A percentile compares a stretch with the other conserved stretches of the same genome.
Conservation (phyloP, 2,797 vertebrate genomes). For the Sparus aurata region DNA sequence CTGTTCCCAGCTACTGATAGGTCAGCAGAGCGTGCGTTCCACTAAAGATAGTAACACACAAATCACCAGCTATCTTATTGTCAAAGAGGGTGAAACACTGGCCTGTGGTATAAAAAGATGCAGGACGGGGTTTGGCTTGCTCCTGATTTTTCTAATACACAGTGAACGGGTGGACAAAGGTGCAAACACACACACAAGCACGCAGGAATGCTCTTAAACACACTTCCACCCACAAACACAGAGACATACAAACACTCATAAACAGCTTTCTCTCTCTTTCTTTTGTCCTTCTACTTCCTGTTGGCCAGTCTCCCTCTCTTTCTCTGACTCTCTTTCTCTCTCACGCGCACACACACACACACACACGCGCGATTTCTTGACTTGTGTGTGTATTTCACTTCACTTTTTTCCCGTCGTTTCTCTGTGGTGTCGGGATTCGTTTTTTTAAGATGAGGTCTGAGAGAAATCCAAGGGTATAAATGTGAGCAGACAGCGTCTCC, state of each 20-base stretch:
- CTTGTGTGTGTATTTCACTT: conserved; percentile 1
- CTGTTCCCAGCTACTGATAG: conserved; percentile 50
- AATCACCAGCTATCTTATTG: conserved; percentile 77
- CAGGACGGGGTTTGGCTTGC: conserved; percentile 32
- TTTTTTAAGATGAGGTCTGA: conserved; percentile 25
- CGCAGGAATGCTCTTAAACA: conserved; percentile 35
- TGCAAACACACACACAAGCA: conserved; percentile 17
- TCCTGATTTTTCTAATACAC: conserved; percentile 20
- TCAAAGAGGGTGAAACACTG: conserved; percentile 56
- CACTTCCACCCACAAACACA: conserved; percentile 26
- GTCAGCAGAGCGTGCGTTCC: conserved; percentile 62
- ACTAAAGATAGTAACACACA: conserved; percentile 79
- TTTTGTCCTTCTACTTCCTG: background rate
- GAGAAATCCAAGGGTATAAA: conserved; percentile 41
- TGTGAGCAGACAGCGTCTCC: conserved; percentile 36
- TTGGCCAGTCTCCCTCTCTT: background rate
- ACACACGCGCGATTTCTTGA: background rate
- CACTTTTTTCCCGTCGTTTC: background rate
- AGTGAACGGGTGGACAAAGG: conserved; percentile 21
- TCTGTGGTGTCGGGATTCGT: conserved; percentile 21
- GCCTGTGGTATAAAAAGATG: conserved; percentile 31
- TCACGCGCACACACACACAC: background rate
- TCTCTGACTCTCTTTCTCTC: background rate
- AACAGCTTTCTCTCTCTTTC: background rate
- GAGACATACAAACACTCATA: conserved; percentile 18